Evolutionary conservation across 2,113 vertebrate species (phyloP).

Genomic region (Hiodon tergisus): DNA sequence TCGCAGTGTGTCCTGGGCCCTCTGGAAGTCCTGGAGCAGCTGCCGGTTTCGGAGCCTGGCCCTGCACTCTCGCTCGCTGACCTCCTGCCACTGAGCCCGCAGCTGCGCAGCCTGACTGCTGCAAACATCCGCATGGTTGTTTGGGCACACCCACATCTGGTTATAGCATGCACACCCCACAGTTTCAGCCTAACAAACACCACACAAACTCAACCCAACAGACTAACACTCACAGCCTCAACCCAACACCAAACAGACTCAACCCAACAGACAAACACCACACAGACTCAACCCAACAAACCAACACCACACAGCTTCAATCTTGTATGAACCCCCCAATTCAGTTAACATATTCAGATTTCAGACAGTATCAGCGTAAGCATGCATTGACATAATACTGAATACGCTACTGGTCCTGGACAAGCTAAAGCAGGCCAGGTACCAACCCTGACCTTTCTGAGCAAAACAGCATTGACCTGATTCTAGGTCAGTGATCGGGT

Average conservation of each 20-base stretch:
- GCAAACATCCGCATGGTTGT: background rate
- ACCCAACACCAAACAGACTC: no score
- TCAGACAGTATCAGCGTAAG: background rate
- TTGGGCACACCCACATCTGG: background rate
- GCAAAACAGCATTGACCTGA: no score
- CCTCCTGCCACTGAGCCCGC: constrained; percentile 48
- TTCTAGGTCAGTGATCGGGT: no score
- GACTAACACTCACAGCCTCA: no score
- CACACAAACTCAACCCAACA: no score
- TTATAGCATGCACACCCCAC: no score
- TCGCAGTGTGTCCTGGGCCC: constrained; percentile 50
- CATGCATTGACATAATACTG: background rate
- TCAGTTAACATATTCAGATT: background rate
- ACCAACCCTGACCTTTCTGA: background rate
- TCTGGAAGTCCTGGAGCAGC: constrained; percentile 62
- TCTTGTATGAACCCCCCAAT: no score
- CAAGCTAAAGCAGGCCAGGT: background rate
- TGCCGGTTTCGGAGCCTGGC: constrained; percentile 52
- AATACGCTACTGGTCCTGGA: background rate
- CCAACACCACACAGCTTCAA: no score
- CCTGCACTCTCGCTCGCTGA: constrained; percentile 49
- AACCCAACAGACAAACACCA: constrained; percentile 10
- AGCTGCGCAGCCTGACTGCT: constrained; percentile 40
- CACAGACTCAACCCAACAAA: background rate
- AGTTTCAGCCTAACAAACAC: no score